A percentile compares a stretch with the other conserved stretches of the same genome.
These are phyloP conservation scores for Gymnogyps californianus DNA, from an alignment of 2,113 vertebrate species.

Conservation along the genomic window DNA sequence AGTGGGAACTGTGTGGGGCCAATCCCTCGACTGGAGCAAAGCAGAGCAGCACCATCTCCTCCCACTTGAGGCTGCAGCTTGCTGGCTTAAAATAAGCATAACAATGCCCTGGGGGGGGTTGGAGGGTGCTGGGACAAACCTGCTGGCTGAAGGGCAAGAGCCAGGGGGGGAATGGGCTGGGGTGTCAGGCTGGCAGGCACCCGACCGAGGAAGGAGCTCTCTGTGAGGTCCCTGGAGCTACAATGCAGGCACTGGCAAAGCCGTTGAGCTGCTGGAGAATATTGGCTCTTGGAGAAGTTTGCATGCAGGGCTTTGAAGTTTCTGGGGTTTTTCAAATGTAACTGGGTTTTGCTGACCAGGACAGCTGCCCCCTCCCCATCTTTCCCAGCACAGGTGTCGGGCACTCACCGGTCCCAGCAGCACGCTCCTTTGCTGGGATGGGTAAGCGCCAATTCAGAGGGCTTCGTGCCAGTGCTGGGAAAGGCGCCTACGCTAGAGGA, in stretches of 20 bases:
- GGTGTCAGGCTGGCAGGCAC: background rate
- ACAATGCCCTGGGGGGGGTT: background rate
- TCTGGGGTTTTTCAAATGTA: background rate
- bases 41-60: background rate
- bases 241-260: rapidly evolving
- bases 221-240: background rate
- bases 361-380: background rate
- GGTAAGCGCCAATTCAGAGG: background rate
- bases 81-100: background rate
- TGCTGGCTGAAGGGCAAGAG: background rate
- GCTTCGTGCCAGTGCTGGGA: background rate
- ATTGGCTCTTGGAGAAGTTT: background rate
- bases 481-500: rapidly evolving
- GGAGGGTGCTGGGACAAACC: background rate
- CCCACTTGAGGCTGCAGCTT: background rate
- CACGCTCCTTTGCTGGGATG: background rate
- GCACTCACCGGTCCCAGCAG: background rate
- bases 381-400: rapidly evolving
- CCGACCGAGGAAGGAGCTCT: background rate
- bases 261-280: background rate
- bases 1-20: background rate
- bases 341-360: background rate
- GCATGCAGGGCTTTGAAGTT: background rate
- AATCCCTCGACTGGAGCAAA: background rate
- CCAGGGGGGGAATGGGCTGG: background rate